Evolutionary conservation across 2,113 vertebrate species (phyloP).

Genomic region (Zosterops pallidus): DNA sequence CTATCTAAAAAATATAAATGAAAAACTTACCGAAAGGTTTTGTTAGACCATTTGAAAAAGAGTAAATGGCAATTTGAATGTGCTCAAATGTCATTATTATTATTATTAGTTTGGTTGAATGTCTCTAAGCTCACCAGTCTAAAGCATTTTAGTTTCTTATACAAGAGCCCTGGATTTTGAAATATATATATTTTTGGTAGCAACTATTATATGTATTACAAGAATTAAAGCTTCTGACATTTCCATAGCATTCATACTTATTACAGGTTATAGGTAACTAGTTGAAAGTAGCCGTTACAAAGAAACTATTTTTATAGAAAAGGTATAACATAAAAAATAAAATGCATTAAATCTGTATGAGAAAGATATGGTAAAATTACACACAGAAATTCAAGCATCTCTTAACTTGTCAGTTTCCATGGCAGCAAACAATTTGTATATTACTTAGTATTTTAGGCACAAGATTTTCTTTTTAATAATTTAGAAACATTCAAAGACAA

Average conservation of each 20-base stretch:
- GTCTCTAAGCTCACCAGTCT: neutral
- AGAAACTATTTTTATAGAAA: neutral
- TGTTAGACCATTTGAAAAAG: neutral
- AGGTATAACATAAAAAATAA: neutral
- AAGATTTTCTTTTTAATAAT: neutral
- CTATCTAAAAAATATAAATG: neutral
- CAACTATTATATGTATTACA: neutral
- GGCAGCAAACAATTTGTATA: constrained; percentile 35
- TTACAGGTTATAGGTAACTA: neutral
- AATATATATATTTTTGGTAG: neutral
- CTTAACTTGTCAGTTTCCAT: constrained; percentile 56
- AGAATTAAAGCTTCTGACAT: neutral
- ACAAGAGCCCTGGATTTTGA: neutral
- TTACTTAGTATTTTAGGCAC: neutral
- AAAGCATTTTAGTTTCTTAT: neutral
- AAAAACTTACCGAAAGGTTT: neutral
- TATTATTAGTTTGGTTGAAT: neutral
- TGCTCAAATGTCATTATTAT: neutral
- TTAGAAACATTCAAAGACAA: neutral
- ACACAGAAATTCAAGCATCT: neutral
- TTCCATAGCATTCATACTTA: neutral
- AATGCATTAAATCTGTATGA: neutral
- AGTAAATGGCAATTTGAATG: neutral
- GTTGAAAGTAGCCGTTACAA: neutral
- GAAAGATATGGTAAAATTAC: neutral